phyloP scores from a whole-genome alignment of 2,888 invertebrate genomes.

The Endomychus coccineus region DNA sequence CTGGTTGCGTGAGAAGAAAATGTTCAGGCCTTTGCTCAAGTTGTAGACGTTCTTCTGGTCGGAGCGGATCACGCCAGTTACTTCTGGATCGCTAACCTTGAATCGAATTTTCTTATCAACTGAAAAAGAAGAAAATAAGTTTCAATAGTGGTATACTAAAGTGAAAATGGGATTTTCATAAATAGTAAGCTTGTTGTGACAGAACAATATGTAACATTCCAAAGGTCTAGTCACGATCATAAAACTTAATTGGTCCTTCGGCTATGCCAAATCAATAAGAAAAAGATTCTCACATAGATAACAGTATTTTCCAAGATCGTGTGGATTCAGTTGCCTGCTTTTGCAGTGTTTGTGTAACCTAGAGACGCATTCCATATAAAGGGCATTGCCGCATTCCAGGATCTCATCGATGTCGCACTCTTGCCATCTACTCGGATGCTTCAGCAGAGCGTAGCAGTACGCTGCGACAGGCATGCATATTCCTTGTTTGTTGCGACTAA shows the following conservation, averaged over 20 bases:
- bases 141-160: conserved; percentile 6
- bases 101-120: conserved; percentile 42
- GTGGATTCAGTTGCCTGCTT: conserved; percentile 35
- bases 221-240: too few relatives aligned
- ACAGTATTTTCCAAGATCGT: conserved; percentile 46
- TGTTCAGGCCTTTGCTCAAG: conserved; percentile 49
- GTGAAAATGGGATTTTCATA: neutral
- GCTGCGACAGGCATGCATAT: conserved; percentile 53
- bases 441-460: conserved; percentile 51
- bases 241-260: too few relatives aligned
- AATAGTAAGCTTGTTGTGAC: too few relatives aligned
- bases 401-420: conserved; percentile 54
- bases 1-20: conserved; percentile 49
- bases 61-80: conserved; percentile 38
- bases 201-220: too few relatives aligned
- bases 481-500: conserved; percentile 43
- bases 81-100: conserved; percentile 36
- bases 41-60: conserved; percentile 38
- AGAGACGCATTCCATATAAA: conserved; percentile 39
- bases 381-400: conserved; percentile 48
- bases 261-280: too few relatives aligned
- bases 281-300: conserved; percentile 46
- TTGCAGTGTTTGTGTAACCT: conserved; percentile 33
- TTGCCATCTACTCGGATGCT: conserved; percentile 55
- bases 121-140: conserved; percentile 17